Percentiles rank a stretch among this genome's conserved stretches.
Evolutionary conservation across 2,797 vertebrate genomes (phyloP).

Genomic region (Manis javanica): DNA sequence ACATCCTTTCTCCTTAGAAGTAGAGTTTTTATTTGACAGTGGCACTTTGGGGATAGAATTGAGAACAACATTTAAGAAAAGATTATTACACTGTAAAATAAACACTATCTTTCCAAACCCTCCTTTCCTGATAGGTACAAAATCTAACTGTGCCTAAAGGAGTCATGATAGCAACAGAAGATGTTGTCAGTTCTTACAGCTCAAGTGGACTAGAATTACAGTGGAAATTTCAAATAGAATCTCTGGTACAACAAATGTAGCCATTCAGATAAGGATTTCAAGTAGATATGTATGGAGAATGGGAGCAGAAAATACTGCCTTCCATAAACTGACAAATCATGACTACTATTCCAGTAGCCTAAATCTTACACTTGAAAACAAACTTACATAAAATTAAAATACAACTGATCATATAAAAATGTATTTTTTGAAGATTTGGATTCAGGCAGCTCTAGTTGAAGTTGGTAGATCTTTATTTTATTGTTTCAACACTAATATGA

Average conservation of each 20-base stretch:
- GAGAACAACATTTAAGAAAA: constrained; percentile 50
- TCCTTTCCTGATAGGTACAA: constrained; percentile 21
- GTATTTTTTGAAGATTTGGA: neutral
- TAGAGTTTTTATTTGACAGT: constrained; percentile 52
- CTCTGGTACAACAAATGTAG: neutral
- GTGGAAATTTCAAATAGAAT: neutral
- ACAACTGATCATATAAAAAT: neutral
- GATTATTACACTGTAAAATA: constrained; percentile 54
- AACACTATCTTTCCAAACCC: constrained; percentile 11
- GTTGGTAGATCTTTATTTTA: neutral
- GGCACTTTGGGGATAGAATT: neutral
- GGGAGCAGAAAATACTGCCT: neutral
- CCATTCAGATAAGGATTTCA: constrained; percentile 3
- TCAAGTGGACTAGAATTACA: neutral
- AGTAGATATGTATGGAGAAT: neutral
- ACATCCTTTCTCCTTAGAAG: constrained; percentile 38
- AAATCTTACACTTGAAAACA: constrained; percentile 27
- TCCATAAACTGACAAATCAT: neutral
- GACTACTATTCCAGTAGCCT: neutral
- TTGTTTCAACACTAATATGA: neutral
- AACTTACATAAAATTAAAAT: constrained; percentile 16
- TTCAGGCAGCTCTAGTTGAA: neutral
- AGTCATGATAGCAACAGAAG: constrained; percentile 27
- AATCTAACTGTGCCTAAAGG: constrained; percentile 37
- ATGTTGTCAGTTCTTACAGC: neutral